Percentiles rank a stretch among this genome's conserved stretches.
phyloP scores from a whole-genome alignment of 2,113 vertebrate genomes.

The Cyphomyrus plagiostoma region DNA sequence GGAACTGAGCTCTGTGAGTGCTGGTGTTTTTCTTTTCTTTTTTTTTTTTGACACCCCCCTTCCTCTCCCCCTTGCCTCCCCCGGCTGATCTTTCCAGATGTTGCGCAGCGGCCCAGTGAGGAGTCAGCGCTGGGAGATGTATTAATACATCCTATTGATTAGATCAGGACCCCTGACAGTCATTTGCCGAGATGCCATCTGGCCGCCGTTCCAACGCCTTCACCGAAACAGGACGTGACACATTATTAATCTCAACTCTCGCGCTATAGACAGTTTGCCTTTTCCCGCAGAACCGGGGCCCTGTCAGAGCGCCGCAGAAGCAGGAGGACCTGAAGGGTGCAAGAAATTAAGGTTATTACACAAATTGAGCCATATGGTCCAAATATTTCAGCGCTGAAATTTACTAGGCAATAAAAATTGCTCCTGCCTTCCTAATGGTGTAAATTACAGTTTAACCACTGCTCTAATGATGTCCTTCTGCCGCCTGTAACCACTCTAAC shows the following conservation, averaged over 20 bases:
- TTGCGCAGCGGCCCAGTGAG: slow-evolving; percentile 82
- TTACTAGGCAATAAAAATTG: slow-evolving; percentile 99
- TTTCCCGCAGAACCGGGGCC: slow-evolving; percentile 71
- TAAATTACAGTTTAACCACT: slow-evolving; percentile 99
- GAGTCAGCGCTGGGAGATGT: slow-evolving; percentile 84
- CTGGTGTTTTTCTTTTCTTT: slow-evolving; percentile 30
- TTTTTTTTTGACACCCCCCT: not conserved
- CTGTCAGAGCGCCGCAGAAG: slow-evolving; percentile 75
- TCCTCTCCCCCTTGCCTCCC: slow-evolving; percentile 47
- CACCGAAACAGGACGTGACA: slow-evolving; percentile 99
- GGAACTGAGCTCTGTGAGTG: slow-evolving; percentile 55
- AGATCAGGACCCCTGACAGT: slow-evolving; percentile 99
- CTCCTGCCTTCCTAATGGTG: slow-evolving; percentile 99
- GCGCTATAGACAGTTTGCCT: slow-evolving; percentile 80
- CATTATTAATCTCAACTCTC: slow-evolving; percentile 98
- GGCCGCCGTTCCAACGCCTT: slow-evolving; percentile 97
- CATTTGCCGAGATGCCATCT: slow-evolving; percentile 99
- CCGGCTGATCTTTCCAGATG: slow-evolving; percentile 90
- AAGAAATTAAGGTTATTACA: slow-evolving; percentile 99
- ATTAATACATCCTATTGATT: slow-evolving; percentile 99
- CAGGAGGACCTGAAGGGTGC: slow-evolving; percentile 97
- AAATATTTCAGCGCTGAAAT: slow-evolving; percentile 99
- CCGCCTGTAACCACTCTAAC: slow-evolving; percentile 99
- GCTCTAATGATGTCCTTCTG: slow-evolving; percentile 99
- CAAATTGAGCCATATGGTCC: slow-evolving; percentile 99